These are phyloP conservation scores for Agelas oroides DNA, from an alignment of 37 sponge, comb jelly and placozoan species.

Conservation along the genomic window DNA sequence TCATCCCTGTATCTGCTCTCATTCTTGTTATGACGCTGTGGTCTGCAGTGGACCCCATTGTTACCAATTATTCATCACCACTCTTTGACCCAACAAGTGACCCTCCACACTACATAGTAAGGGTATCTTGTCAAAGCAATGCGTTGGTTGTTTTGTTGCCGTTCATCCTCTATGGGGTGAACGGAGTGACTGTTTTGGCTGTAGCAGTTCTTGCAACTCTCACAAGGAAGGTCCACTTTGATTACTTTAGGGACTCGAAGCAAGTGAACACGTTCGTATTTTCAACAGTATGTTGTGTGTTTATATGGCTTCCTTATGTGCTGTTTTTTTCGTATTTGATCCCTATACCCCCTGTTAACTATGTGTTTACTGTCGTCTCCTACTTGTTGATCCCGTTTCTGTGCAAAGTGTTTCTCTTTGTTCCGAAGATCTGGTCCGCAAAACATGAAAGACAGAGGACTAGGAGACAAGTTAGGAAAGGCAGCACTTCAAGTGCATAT, in stretches of 20 bases:
- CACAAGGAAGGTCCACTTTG: constrained; percentile 34
- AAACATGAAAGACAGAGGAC: no score
- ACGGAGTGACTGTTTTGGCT: neutral
- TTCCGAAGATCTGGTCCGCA: constrained; percentile 17
- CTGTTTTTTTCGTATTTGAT: neutral
- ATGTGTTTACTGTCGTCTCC: no score
- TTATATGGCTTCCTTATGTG: neutral
- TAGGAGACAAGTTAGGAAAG: no score
- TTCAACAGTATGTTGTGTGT: neutral
- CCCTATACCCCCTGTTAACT: neutral
- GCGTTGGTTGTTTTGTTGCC: neutral
- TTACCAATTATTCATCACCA: neutral
- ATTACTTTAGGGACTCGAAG: constrained; percentile 54
- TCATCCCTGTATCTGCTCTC: neutral
- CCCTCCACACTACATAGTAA: constrained; percentile 7
- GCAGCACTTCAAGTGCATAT: no score
- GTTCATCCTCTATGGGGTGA: neutral
- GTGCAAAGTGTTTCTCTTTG: constrained; percentile 19
- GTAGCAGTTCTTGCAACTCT: constrained; percentile 33
- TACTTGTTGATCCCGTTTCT: neutral
- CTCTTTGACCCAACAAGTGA: neutral
- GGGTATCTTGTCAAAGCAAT: neutral
- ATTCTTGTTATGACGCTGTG: constrained; percentile 16
- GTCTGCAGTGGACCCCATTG: constrained; percentile 10
- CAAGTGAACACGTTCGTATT: constrained; percentile 30